A percentile compares a stretch with the other conserved stretches of the same genome.
Evolutionary conservation across 1,140 invertebrate genomes (phyloP).

Genomic region (Musca vetustissima): DNA sequence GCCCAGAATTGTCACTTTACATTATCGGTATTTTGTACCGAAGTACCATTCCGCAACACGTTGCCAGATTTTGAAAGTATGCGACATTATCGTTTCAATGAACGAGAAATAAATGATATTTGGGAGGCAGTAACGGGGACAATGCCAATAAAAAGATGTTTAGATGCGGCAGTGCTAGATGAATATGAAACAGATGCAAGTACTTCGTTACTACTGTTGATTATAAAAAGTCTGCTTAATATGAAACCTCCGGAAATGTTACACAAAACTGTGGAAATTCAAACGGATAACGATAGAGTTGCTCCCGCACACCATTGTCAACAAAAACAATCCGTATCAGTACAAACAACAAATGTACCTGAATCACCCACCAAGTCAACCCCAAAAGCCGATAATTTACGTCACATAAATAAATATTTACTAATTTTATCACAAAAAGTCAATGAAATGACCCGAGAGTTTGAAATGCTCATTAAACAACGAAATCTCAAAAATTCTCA

Average conservation of each 20-base stretch:
- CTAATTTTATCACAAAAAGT: slow-evolving; percentile 29
- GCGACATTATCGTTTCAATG: slow-evolving; percentile 38
- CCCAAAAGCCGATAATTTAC: not conserved
- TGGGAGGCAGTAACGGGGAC: slow-evolving; percentile 32
- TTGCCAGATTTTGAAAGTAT: slow-evolving; percentile 42
- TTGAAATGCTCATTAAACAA: slow-evolving; percentile 10
- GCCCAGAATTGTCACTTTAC: slow-evolving; percentile 49
- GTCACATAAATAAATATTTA: slow-evolving; percentile 29
- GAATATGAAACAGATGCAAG: slow-evolving; percentile 30
- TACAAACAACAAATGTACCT: not conserved
- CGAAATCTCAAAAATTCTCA: not conserved
- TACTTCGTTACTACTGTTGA: slow-evolving; percentile 35
- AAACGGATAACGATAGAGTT: slow-evolving; percentile 4
- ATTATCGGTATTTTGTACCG: slow-evolving; percentile 48
- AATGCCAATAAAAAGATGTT: not conserved
- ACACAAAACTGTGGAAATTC: not conserved
- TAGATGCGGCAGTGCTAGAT: not conserved
- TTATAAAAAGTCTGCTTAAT: slow-evolving; percentile 35
- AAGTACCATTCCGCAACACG: slow-evolving; percentile 41
- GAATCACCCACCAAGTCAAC: not conserved
- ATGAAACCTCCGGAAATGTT: slow-evolving; percentile 11
- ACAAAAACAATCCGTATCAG: not conserved
- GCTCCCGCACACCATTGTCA: not conserved
- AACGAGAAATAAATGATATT: slow-evolving; percentile 37
- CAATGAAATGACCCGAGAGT: slow-evolving; percentile 29